Evolutionary conservation across 2,888 invertebrate genomes (phyloP).

Genomic region (Odiellus spinosus): DNA sequence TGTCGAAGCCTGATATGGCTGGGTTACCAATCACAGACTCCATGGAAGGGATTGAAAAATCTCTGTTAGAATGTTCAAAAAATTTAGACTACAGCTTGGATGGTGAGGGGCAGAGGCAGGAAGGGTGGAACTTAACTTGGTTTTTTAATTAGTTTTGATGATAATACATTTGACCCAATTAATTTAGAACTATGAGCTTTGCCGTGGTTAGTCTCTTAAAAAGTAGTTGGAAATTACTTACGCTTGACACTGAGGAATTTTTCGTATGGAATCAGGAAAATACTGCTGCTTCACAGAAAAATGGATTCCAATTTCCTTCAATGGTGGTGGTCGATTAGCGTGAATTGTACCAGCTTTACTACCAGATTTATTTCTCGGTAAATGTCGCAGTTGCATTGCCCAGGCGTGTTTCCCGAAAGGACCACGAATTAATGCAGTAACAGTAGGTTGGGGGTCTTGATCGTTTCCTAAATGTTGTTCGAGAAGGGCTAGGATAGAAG

Average conservation of each 20-base stretch:
- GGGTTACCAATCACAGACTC: constrained; percentile 48
- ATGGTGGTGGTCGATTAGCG: constrained; percentile 53
- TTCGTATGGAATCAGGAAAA: constrained; percentile 63
- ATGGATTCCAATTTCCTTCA: constrained; percentile 50
- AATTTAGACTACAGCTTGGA: no score
- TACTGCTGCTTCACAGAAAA: constrained; percentile 53
- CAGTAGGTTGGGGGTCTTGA: constrained; percentile 77
- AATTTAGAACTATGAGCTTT: no score
- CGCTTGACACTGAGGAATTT: constrained; percentile 64
- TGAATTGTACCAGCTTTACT: constrained; percentile 26
- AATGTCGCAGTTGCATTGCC: constrained; percentile 73
- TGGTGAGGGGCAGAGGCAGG: no score
- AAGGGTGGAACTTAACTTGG: no score
- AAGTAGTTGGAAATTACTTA: no score
- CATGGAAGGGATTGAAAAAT: constrained; percentile 51
- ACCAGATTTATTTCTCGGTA: constrained; percentile 53
- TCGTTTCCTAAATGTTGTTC: constrained; percentile 82
- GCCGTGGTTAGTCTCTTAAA: no score
- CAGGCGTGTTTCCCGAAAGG: constrained; percentile 91
- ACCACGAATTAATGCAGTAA: constrained; percentile 71
- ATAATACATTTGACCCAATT: no score
- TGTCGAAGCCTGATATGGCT: constrained; percentile 39
- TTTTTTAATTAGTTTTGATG: no score
- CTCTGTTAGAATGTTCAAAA: no score
- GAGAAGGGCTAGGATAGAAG: constrained; percentile 67